phyloP scores from a whole-genome alignment of 2,113 vertebrate genomes.

The Polyodon spathula region DNA sequence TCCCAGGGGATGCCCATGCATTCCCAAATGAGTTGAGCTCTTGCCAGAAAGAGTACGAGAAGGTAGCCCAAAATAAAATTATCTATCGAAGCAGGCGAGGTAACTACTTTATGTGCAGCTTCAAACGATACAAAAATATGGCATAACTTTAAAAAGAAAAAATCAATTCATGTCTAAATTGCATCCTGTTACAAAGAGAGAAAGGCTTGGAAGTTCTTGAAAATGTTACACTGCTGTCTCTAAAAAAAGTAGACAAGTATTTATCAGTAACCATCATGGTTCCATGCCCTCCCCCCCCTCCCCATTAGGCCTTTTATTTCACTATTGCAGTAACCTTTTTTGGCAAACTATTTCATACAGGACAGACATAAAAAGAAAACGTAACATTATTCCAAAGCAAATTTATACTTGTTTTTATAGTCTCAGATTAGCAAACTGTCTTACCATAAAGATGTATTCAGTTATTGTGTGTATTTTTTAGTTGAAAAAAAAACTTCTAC shows the following conservation, averaged over 20 bases:
- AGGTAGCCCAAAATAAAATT: neutral
- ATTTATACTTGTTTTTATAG: slow-evolving; percentile 58
- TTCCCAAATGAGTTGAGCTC: neutral
- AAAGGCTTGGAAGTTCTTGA: neutral
- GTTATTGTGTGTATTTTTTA: slow-evolving; percentile 27
- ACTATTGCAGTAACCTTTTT: too few relatives aligned
- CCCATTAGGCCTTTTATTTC: too few relatives aligned
- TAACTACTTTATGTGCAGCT: neutral
- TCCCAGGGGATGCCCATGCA: neutral
- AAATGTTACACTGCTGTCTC: slow-evolving; percentile 1
- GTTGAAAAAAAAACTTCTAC: slow-evolving; percentile 52
- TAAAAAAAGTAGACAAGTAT: too few relatives aligned
- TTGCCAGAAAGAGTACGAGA: neutral
- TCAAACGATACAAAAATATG: neutral
- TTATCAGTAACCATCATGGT: too few relatives aligned
- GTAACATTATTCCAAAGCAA: too few relatives aligned
- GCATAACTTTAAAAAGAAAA: neutral
- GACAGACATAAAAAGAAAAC: too few relatives aligned
- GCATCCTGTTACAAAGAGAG: neutral
- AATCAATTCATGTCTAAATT: neutral
- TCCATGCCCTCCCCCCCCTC: too few relatives aligned
- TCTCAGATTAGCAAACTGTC: slow-evolving; percentile 52
- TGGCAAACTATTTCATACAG: too few relatives aligned
- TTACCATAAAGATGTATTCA: slow-evolving; percentile 47
- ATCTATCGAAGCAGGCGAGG: neutral